Percentiles rank a stretch among this genome's conserved stretches.
Evolutionary conservation across 2,888 invertebrate genomes (phyloP).

Genomic region (Eubasilissa splendida): DNA sequence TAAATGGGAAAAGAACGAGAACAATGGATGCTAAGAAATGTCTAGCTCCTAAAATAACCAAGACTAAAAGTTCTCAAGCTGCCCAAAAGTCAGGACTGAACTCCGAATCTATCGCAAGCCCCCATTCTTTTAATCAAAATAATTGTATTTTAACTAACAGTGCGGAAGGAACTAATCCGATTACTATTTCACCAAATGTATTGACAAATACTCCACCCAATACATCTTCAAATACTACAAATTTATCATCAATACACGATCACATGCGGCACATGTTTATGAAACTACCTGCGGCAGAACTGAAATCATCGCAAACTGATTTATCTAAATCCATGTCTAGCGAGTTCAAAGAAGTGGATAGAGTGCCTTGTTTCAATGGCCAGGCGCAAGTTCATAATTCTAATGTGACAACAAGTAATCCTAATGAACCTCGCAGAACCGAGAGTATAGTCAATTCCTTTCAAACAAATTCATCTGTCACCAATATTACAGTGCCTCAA

Average conservation of each 20-base stretch:
- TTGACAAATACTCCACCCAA: slow-evolving; percentile 14
- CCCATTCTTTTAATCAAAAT: not conserved
- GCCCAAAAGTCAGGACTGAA: slow-evolving; percentile 5
- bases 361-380: slow-evolving; percentile 54
- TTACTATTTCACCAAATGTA: not conserved
- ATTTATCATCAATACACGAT: slow-evolving; percentile 45
- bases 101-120: not conserved
- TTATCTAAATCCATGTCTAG: slow-evolving; percentile 29
- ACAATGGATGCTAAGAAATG: slow-evolving; percentile 44
- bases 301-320: slow-evolving; percentile 16
- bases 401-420: slow-evolving; percentile 37
- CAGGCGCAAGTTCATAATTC: slow-evolving; percentile 36
- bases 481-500: slow-evolving; percentile 70
- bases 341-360: slow-evolving; percentile 32
- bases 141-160: not conserved
- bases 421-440: slow-evolving; percentile 37
- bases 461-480: slow-evolving; percentile 65
- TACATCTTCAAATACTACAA: slow-evolving; percentile 15
- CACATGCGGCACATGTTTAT: slow-evolving; percentile 54
- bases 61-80: slow-evolving; percentile 9
- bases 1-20: slow-evolving; percentile 42
- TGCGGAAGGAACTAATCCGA: not conserved
- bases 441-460: slow-evolving; percentile 42
- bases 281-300: slow-evolving; percentile 38
- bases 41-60: slow-evolving; percentile 38